These are phyloP conservation scores for Pycnonotus jocosus DNA, from an alignment of 2,113 vertebrate species.

Conservation along the genomic window DNA sequence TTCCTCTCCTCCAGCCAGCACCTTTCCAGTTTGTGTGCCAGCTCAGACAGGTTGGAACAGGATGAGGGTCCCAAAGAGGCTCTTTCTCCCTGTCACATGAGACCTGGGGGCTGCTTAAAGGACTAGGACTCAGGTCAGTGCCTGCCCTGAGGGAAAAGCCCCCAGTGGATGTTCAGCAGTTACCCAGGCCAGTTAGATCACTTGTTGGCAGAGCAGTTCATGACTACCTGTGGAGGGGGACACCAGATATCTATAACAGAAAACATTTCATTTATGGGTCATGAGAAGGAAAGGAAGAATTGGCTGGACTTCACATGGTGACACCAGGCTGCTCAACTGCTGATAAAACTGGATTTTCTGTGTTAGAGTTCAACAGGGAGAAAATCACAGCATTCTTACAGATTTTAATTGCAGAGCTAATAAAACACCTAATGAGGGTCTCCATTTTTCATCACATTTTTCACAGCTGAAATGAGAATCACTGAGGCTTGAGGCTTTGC, in stretches of 20 bases:
- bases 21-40: not conserved
- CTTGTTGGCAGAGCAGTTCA: not conserved
- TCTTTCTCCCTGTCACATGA: not conserved
- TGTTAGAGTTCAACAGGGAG: not conserved
- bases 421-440: not conserved
- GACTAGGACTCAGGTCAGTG: not conserved
- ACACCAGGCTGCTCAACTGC: not conserved
- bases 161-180: not conserved
- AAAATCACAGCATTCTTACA: not conserved
- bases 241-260: not conserved
- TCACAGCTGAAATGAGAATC: not conserved
- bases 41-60: not conserved
- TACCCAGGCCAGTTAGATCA: fast-evolving
- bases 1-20: not conserved
- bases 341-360: not conserved
- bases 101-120: not conserved
- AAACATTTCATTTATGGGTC: not conserved
- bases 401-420: not conserved
- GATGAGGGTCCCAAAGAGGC: not conserved
- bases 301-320: not conserved
- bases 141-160: not conserved
- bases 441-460: not conserved
- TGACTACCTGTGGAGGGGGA: not conserved
- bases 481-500: not conserved
- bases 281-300: not conserved